Evolutionary conservation across 2,888 invertebrate species (phyloP).

Genomic region (Muscina levida): DNA sequence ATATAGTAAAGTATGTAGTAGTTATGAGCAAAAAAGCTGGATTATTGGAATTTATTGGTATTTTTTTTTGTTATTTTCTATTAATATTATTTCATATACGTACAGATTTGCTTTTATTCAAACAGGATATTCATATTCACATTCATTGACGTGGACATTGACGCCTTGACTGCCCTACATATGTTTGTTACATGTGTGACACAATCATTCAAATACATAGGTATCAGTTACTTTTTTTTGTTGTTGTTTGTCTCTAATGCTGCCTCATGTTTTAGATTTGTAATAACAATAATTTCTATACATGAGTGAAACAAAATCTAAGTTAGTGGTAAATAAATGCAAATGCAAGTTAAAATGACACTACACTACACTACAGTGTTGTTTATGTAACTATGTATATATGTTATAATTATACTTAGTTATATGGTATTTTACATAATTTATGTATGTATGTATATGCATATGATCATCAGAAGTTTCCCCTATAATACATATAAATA

Average conservation of each 20-base stretch:
- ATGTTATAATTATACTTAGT: constrained; percentile 12
- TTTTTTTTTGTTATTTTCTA: not conserved
- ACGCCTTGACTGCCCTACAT: not conserved
- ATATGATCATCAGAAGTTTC: constrained; percentile 43
- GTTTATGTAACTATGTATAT: constrained; percentile 38
- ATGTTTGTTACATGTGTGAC: too few relatives aligned
- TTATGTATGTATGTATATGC: not conserved
- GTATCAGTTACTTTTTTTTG: too few relatives aligned
- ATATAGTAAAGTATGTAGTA: not conserved
- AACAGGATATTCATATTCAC: too few relatives aligned
- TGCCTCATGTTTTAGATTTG: not conserved
- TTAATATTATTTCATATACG: not conserved
- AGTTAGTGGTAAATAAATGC: not conserved
- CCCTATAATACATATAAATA: constrained; percentile 43
- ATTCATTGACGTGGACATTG: not conserved
- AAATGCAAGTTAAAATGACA: constrained; percentile 40
- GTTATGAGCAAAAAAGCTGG: constrained; percentile 23
- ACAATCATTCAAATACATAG: constrained; percentile 14
- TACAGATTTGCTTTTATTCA: not conserved
- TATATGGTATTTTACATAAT: constrained; percentile 7
- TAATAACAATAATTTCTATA: not conserved
- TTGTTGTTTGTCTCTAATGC: not conserved
- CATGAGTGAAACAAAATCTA: not conserved
- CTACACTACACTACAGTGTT: not conserved
- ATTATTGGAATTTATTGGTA: constrained; percentile 17